A percentile compares a stretch with the other conserved stretches of the same genome.
phyloP scores from a whole-genome alignment of 1,140 invertebrate species.

The Saccostrea glomerata region DNA sequence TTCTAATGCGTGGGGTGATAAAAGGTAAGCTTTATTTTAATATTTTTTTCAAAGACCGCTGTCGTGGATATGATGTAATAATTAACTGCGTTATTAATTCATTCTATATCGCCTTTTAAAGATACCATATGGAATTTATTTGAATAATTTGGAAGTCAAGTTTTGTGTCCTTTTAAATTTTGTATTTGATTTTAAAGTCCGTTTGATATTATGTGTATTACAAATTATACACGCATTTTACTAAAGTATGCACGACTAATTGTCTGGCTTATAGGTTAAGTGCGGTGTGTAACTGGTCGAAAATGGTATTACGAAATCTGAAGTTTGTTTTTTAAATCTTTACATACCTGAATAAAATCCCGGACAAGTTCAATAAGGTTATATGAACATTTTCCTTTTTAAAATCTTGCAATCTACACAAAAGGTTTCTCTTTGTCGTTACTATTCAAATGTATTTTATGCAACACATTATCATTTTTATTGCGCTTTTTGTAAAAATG shows the following conservation, averaged over 20 bases:
- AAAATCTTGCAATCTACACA: not conserved
- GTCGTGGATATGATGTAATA: conserved; percentile 20
- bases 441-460: not conserved
- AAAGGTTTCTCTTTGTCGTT: not conserved
- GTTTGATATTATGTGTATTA: not conserved
- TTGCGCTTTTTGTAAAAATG: not conserved
- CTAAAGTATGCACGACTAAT: not conserved
- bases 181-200: not conserved
- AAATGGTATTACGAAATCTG: not conserved
- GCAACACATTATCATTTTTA: not conserved
- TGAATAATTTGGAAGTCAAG: conserved; percentile 18
- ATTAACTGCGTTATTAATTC: conserved; percentile 18
- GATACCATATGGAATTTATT: conserved; percentile 11
- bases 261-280: not conserved
- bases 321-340: conserved; percentile 1
- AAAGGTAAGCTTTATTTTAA: not conserved
- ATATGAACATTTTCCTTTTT: not conserved
- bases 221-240: not conserved
- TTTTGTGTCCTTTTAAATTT: conserved; percentile 6
- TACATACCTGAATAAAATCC: not conserved
- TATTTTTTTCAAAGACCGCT: not conserved
- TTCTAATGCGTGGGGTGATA: not conserved
- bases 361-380: not conserved
- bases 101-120: not conserved
- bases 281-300: not conserved